These are phyloP conservation scores for Dynastes tityus DNA, from an alignment of 2,888 invertebrate species.

Conservation along the genomic window DNA sequence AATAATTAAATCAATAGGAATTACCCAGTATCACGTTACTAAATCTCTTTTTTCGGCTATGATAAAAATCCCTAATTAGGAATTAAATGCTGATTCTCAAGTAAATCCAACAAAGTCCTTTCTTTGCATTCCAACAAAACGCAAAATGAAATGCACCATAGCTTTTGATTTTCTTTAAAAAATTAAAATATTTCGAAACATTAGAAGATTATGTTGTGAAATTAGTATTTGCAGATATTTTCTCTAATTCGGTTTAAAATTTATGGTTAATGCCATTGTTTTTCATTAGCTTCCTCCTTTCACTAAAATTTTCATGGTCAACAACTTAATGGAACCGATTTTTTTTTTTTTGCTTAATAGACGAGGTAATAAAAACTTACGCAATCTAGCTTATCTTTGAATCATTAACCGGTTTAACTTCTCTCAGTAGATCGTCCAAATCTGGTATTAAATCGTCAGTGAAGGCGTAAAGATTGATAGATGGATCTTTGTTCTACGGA, in stretches of 20 bases:
- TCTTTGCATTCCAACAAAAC: no score
- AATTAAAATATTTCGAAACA: no score
- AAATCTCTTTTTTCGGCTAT: conserved; percentile 7
- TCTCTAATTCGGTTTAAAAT: no score
- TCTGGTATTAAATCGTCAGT: not conserved
- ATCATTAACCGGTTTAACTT: no score
- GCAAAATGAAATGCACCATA: no score
- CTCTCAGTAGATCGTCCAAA: not conserved
- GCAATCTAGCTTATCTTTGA: not conserved
- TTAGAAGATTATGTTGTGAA: no score
- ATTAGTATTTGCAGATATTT: no score
- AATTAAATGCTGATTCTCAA: not conserved
- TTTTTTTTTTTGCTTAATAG: not conserved
- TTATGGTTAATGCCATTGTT: no score
- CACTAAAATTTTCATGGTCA: no score
- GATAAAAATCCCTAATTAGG: not conserved
- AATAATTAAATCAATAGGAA: not conserved
- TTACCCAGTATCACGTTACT: not conserved
- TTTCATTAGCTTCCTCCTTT: no score
- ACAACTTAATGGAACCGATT: no score
- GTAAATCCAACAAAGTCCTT: not conserved
- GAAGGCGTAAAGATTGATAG: conserved; percentile 17
- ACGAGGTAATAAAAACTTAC: not conserved
- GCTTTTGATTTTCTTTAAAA: no score
- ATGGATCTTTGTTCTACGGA: conserved; percentile 13